Conservation (phyloP, 2,888 invertebrate genomes). For the Meteorus cinctellus region DNA sequence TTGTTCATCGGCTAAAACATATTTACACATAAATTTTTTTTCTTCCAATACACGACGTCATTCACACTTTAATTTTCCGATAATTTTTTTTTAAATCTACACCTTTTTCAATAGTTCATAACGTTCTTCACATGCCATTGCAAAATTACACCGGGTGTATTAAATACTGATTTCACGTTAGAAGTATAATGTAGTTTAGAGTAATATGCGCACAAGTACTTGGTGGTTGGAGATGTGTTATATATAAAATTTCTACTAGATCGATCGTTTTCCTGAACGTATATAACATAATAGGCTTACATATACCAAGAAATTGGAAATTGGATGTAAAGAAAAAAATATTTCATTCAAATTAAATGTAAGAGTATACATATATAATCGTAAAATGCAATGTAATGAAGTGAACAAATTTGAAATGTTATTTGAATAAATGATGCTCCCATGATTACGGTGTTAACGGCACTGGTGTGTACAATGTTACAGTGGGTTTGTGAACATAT, state of each 20-base stretch:
- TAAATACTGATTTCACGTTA: neutral
- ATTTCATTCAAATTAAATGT: no score
- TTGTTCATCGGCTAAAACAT: no score
- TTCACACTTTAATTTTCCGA: no score
- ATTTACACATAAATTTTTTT: no score
- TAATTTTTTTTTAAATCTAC: no score
- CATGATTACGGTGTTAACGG: neutral
- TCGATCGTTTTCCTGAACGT: neutral
- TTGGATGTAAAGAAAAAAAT: no score
- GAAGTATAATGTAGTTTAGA: neutral
- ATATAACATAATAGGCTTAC: neutral
- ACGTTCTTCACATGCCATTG: no score
- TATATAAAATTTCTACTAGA: neutral
- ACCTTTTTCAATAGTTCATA: no score
- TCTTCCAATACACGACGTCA: no score
- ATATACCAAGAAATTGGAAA: no score
- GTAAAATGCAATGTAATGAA: neutral
- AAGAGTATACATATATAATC: no score
- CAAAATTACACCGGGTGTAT: conserved; percentile 26
- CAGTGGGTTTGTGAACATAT: neutral
- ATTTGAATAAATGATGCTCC: neutral
- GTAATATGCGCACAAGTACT: neutral
- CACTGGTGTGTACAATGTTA: neutral
- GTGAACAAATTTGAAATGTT: neutral
- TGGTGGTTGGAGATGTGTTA: no score